Evolutionary conservation across 2,888 invertebrate genomes (phyloP).

Genomic region (Sceliomorpha sp.): DNA sequence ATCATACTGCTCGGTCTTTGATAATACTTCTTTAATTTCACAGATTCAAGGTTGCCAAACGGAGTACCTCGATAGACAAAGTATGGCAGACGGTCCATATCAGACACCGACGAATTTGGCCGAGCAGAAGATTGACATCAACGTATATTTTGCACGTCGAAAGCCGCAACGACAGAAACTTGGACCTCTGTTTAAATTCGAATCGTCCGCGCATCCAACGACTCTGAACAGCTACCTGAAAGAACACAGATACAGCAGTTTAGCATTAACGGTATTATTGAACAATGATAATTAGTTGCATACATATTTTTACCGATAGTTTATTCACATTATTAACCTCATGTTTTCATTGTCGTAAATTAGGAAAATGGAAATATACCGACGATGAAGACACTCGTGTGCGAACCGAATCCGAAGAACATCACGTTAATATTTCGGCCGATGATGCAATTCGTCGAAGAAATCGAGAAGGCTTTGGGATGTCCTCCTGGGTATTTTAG

Average conservation of each 20-base stretch:
- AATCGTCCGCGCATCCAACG: conserved; percentile 82
- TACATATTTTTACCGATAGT: background rate
- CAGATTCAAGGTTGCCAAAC: too few relatives aligned
- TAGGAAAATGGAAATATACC: conserved; percentile 64
- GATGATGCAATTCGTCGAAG: conserved; percentile 90
- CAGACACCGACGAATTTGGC: conserved; percentile 80
- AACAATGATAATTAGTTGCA: background rate
- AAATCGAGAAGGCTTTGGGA: conserved; percentile 88
- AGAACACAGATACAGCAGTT: conserved; percentile 80
- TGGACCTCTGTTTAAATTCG: conserved; percentile 68
- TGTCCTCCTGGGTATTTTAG: conserved; percentile 82
- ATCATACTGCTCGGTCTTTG: too few relatives aligned
- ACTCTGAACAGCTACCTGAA: conserved; percentile 71
- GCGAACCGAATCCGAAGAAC: conserved; percentile 87
- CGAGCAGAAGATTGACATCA: conserved; percentile 82
- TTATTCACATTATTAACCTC: conserved; percentile 9
- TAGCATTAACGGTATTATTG: conserved; percentile 62
- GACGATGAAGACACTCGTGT: conserved; percentile 85
- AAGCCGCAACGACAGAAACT: conserved; percentile 78
- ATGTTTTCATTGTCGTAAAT: conserved; percentile 11
- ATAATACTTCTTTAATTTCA: too few relatives aligned
- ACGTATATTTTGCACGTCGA: conserved; percentile 82
- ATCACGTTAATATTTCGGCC: conserved; percentile 91
- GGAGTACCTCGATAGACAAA: conserved; percentile 93
- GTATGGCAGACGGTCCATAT: conserved; percentile 84